phyloP scores from a whole-genome alignment of 2,113 vertebrate species.

The Bos javanicus region DNA sequence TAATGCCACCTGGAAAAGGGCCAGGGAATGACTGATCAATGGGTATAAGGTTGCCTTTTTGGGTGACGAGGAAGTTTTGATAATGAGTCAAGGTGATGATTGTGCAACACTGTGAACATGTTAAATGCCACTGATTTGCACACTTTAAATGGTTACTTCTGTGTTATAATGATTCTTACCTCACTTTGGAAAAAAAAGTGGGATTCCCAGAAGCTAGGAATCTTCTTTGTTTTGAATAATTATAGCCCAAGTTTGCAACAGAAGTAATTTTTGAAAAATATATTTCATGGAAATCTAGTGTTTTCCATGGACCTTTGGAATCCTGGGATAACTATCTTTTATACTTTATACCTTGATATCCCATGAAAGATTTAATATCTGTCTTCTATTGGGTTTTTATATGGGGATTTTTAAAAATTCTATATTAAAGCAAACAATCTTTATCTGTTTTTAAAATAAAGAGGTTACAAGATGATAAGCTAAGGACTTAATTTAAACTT shows the following conservation, averaged over 20 bases:
- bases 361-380: neutral
- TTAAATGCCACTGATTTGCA: neutral
- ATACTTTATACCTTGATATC: neutral
- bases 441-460: conserved; percentile 33
- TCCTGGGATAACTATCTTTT: neutral
- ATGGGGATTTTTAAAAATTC: neutral
- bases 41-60: neutral
- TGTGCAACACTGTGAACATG: neutral
- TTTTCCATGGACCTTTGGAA: neutral
- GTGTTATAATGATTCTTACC: neutral
- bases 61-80: neutral
- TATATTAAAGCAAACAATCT: neutral
- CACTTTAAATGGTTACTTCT: neutral
- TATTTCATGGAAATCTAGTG: neutral
- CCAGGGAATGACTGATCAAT: neutral
- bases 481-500: neutral
- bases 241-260: neutral
- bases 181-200: neutral
- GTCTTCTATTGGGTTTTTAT: neutral
- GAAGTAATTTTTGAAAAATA: neutral
- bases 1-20: neutral
- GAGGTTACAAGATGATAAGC: neutral
- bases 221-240: neutral
- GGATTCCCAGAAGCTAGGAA: neutral
- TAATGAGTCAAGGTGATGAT: neutral